phyloP scores from a whole-genome alignment of 2,888 invertebrate genomes.

The Drosophila phalerata region DNA sequence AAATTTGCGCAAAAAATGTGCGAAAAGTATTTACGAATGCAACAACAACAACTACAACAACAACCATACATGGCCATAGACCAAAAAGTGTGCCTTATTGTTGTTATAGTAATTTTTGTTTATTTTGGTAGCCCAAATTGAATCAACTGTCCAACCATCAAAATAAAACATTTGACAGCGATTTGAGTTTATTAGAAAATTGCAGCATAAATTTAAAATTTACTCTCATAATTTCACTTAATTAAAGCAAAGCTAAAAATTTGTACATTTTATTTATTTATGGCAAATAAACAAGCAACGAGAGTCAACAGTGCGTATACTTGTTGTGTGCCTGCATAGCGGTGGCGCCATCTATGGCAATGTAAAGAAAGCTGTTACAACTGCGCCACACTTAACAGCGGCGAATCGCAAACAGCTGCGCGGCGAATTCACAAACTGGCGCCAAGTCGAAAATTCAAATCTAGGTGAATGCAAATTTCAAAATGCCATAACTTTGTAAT shows the following conservation, averaged over 20 bases:
- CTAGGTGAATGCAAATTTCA: no score
- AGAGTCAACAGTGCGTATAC: slow-evolving; percentile 47
- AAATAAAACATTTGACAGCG: slow-evolving; percentile 23
- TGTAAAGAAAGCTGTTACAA: background rate
- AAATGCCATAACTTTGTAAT: no score
- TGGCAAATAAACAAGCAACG: slow-evolving; percentile 13
- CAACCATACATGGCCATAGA: slow-evolving; percentile 12
- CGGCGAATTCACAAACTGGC: slow-evolving; percentile 28
- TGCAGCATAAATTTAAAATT: slow-evolving; percentile 41
- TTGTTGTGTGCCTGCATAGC: slow-evolving; percentile 5
- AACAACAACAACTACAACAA: slow-evolving; percentile 26
- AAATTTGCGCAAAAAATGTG: slow-evolving; percentile 72
- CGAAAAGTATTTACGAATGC: slow-evolving; percentile 51
- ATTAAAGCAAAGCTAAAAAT: slow-evolving; percentile 19
- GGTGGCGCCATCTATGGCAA: slow-evolving; percentile 49
- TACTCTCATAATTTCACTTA: slow-evolving; percentile 12
- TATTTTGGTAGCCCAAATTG: slow-evolving; percentile 25
- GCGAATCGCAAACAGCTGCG: slow-evolving; percentile 3
- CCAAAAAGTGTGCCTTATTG: slow-evolving; percentile 26
- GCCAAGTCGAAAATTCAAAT: no score
- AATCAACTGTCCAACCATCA: slow-evolving; percentile 22
- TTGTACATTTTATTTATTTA: slow-evolving; percentile 28
- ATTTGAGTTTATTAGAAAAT: slow-evolving; percentile 55
- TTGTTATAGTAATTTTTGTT: slow-evolving; percentile 5
- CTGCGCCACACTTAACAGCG: slow-evolving; percentile 32